Evolutionary conservation across 2,888 invertebrate species (phyloP), one percentile per base, ranked within the genome.

Genomic region (Craniophora ligustri): DNA sequence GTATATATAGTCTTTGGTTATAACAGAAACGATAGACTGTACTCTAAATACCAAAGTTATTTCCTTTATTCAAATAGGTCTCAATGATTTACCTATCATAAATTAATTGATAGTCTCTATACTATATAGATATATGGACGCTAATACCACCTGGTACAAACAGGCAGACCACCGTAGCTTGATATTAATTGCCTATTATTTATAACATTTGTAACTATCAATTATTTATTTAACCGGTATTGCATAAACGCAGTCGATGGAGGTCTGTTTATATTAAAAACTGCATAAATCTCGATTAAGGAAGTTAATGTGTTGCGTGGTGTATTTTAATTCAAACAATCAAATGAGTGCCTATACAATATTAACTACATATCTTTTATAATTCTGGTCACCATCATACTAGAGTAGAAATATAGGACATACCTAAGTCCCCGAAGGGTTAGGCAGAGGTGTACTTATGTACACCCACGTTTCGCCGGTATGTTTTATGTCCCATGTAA

Each of bases 281-380:
- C 31, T 28, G 38, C 45, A 40, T 57, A 39, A 45, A 31, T 41
- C 11, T 13, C 49, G 41, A 46, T 45, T 45, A 54, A 48, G 56
- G 60, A 56, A 61, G 51, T 47, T 31, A 47, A 23, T 26, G 30
- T 26, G 38, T 13, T 40, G 39, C 31, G 31, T 40, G 15, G 8
- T 39, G 31, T 47, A 31, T 47, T 47, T 42, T 28, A 47, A 56
- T 51, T 47, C 35, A 59, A 47, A 35, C 26, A 42, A 46, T 50
- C 38, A 50, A 47, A 49, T 26, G n/a, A 46, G 45, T 46, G n/a
- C n/a, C n/a, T n/a, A 39, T 44, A 44, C 19, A 36, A 45, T 45
- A 30, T n/a, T n/a, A n/a, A n/a, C n/a, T n/a, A n/a, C n/a, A n/a
- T n/a, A 11, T 35, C 13, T 35, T 28, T 18, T 21, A 10, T n/a